Conservation (phyloP, 2,113 vertebrate genomes). For the Sinocyclocheilus anshuiensis region DNA sequence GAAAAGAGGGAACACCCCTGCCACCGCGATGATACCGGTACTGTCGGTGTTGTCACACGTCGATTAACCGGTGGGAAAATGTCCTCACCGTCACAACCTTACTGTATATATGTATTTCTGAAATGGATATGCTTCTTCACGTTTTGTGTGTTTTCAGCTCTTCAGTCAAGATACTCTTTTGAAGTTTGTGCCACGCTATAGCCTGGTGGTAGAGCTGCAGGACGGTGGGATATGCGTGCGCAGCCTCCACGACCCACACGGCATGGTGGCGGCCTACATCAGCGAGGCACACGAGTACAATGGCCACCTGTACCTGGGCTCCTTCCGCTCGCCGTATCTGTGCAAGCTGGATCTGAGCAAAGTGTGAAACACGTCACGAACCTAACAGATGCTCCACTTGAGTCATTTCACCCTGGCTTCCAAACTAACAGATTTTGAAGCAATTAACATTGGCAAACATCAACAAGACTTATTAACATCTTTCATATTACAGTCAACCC, state of each 20-base stretch:
- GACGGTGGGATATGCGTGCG: slow-evolving; percentile 86
- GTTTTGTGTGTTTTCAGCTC: slow-evolving; percentile 72
- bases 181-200: slow-evolving; percentile 88
- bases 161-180: slow-evolving; percentile 85
- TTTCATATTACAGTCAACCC: slow-evolving; percentile 6
- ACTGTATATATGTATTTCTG: not conserved
- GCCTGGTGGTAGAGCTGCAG: slow-evolving; percentile 88
- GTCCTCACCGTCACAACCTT: no score
- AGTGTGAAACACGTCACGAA: slow-evolving; percentile 62
- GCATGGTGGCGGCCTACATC: slow-evolving; percentile 79
- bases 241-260: slow-evolving; percentile 90
- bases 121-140: not conserved
- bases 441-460: slow-evolving; percentile 26
- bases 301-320: slow-evolving; percentile 91
- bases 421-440: not conserved
- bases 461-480: slow-evolving; percentile 8
- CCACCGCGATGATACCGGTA: no score
- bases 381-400: not conserved
- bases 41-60: no score
- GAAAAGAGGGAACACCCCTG: no score
- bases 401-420: slow-evolving; percentile 30
- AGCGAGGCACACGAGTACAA: slow-evolving; percentile 89
- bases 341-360: slow-evolving; percentile 82
- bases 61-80: no score
- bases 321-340: slow-evolving; percentile 86